Base-by-base conservation (phyloP, 2,113 vertebrate species). In the Pterocles orientalis region DNA sequence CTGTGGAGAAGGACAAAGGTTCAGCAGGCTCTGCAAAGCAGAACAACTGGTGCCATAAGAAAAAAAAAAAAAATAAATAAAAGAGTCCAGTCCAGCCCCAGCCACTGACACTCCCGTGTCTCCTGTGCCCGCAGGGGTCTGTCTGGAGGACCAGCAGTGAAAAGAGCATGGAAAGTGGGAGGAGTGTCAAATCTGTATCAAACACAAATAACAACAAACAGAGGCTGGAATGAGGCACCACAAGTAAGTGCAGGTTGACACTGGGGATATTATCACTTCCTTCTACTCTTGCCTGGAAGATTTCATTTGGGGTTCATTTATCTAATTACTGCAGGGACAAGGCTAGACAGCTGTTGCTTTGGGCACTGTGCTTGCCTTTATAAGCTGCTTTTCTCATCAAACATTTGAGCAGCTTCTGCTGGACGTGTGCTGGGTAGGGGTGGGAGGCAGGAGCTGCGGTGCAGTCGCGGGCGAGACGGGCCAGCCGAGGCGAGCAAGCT, bases 311-410 rank as follows among this genome's bases (percentile, higher is more conserved):
- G 85, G 79, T 95, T 94, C 96, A 77, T 95, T 93, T 87, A 92
- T 95, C 82, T 96, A 95, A 95, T 96, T 94, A 89, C 69, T 88
- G 90, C 31, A 77, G 20, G 88, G 92, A 64, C 48, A 88, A 62
- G 41, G 76, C 14, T 48, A 92, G 91, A 84, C 89, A 94, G 95
- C 86, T 93, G 94, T 94, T 96, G 92, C 96, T 97, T 43, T 75
- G 93, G 94, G 94, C 92, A 78, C 78, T 90, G 92, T 83, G 41
- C 29, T 86, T 75, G 92, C 92, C 92, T 97, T 95, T 95, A 66
- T 36, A 88, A 94, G 86, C 83, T 76, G 73, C 61, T 88, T 94
- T 82, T 85, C 86, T 95, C 95, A 94, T 98, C 95, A 82, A 96
- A 98, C 97, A 97, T 85, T 64, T 81, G 75, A 68, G 90, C 86